These are phyloP conservation scores for Pecten maximus DNA, from an alignment of 2,888 invertebrate genomes.

Conservation along the genomic window DNA sequence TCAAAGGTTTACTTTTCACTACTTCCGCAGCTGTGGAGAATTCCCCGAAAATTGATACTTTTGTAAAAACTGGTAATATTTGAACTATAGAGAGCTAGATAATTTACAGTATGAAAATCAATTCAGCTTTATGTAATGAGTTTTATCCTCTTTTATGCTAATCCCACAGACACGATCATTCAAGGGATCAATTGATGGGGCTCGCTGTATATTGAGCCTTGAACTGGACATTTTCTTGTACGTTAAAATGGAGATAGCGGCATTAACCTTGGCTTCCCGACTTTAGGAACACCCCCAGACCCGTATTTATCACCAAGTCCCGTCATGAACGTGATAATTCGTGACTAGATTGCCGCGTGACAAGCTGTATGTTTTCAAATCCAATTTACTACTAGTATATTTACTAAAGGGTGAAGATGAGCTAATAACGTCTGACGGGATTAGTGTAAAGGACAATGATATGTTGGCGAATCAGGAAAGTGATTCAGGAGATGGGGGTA, in stretches of 20 bases:
- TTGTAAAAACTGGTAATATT: no score
- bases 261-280: background rate
- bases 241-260: background rate
- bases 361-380: background rate
- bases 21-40: no score
- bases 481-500: background rate
- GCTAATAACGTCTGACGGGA: background rate
- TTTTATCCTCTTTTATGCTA: no score
- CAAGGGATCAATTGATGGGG: background rate
- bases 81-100: no score
- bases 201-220: background rate
- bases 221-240: background rate
- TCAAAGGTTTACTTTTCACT: no score
- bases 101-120: no score
- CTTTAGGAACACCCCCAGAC: background rate
- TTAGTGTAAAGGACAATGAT: background rate
- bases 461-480: background rate
- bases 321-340: background rate
- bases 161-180: no score
- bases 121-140: no score
- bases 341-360: background rate
- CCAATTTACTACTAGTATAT: background rate
- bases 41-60: no score
- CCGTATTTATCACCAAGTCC: slow-evolving; percentile 10
- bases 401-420: background rate